phyloP scores from a whole-genome alignment of 2,113 vertebrate genomes.

The Mus spicilegus region DNA sequence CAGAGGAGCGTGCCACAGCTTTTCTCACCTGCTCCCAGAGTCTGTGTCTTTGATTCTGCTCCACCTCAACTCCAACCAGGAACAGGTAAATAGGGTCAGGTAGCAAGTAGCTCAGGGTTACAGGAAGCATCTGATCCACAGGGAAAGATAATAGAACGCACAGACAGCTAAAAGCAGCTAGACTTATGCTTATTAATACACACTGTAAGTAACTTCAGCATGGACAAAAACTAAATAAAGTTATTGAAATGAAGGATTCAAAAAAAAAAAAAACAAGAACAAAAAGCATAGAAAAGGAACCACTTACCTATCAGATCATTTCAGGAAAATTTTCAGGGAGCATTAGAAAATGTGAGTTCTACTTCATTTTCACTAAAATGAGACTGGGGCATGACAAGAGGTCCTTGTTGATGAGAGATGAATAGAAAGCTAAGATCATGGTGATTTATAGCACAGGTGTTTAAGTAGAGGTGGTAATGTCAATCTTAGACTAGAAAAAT shows the following conservation, averaged over 20 bases:
- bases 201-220: neutral
- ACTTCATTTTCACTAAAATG: neutral
- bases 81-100: too few species aligned
- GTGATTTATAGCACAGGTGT: neutral
- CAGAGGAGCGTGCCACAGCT: too few species aligned
- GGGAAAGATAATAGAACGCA: neutral
- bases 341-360: accelerated
- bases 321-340: neutral
- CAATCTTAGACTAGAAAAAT: neutral
- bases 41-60: too few species aligned
- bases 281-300: neutral
- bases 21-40: too few species aligned
- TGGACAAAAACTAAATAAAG: neutral
- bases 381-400: neutral
- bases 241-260: neutral
- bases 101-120: too few species aligned
- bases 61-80: too few species aligned
- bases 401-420: neutral
- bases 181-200: neutral
- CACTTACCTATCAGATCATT: neutral
- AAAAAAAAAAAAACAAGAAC: neutral
- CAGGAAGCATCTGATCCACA: neutral
- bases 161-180: neutral
- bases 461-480: neutral
- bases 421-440: neutral